These are phyloP conservation scores for Coranthus polyacanthus DNA, from an alignment of 2,797 vertebrate species.

Conservation along the genomic window DNA sequence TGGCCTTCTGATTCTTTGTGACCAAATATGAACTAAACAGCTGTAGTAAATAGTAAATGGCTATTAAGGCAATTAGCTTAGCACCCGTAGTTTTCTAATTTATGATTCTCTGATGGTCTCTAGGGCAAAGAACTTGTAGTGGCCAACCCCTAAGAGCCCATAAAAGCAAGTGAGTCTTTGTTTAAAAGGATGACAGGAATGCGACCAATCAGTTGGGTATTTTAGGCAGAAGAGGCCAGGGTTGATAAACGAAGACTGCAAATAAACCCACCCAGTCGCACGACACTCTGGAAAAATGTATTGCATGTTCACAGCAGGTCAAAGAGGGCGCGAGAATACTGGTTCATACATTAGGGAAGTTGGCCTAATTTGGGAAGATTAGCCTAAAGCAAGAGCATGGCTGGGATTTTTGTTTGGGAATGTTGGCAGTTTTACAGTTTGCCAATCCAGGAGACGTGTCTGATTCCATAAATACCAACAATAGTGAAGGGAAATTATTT, in stretches of 20 bases:
- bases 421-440: constrained; percentile 74
- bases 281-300: constrained; percentile 83
- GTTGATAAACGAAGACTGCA: constrained; percentile 89
- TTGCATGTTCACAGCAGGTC: constrained; percentile 81
- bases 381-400: constrained; percentile 88
- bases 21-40: constrained; percentile 81
- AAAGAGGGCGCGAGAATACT: constrained; percentile 84
- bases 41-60: constrained; percentile 65
- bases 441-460: constrained; percentile 71
- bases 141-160: constrained; percentile 70
- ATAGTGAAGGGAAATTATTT: constrained; percentile 59
- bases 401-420: constrained; percentile 87
- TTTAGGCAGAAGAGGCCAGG: constrained; percentile 86
- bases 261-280: constrained; percentile 85
- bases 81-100: constrained; percentile 73
- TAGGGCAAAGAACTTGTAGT: constrained; percentile 62
- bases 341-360: constrained; percentile 84
- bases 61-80: constrained; percentile 70
- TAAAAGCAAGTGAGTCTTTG: constrained; percentile 76
- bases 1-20: constrained; percentile 56
- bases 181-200: constrained; percentile 87
- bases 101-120: constrained; percentile 68
- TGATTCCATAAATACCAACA: constrained; percentile 78
- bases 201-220: constrained; percentile 86
- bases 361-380: constrained; percentile 97